Conservation (phyloP, 2,888 invertebrate species). For the Drosophila tanythrix region DNA sequence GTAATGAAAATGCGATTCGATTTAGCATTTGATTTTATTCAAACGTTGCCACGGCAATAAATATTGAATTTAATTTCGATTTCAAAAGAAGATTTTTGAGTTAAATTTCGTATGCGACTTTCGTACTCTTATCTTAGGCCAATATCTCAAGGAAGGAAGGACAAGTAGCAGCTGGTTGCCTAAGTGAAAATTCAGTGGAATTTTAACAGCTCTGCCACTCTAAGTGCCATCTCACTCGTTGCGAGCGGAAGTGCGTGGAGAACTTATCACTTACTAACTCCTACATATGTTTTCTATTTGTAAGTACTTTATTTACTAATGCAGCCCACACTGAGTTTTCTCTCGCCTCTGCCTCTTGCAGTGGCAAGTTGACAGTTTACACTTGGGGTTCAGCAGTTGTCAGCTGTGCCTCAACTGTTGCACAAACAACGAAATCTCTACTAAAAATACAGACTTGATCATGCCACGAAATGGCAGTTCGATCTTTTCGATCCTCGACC, state of each 20-base stretch:
- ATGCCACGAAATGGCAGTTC: constrained; percentile 2
- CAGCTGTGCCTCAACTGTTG: constrained; percentile 37
- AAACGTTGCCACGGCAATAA: background rate
- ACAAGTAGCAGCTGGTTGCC: constrained; percentile 41
- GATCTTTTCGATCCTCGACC: constrained; percentile 34
- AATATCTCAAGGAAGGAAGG: background rate
- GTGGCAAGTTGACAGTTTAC: constrained; percentile 44
- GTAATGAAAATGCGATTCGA: background rate
- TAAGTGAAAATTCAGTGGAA: constrained; percentile 29
- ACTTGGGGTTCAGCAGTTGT: constrained; percentile 36
- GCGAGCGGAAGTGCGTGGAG: constrained; percentile 45
- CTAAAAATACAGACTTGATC: constrained; percentile 34
- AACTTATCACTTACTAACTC: constrained; percentile 18
- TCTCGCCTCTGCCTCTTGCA: background rate
- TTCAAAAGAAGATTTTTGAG: background rate
- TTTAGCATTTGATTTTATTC: background rate
- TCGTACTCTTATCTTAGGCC: background rate
- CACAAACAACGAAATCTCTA: constrained; percentile 38
- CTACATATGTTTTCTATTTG: constrained; percentile 9
- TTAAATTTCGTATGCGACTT: constrained; percentile 18
- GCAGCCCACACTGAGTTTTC: constrained; percentile 45
- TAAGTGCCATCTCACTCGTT: constrained; percentile 44
- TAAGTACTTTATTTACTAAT: constrained; percentile 40
- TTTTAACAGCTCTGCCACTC: constrained; percentile 34
- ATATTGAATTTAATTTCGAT: background rate